Evolutionary conservation across 2,888 invertebrate genomes (phyloP).

Genomic region (Liodrosophila aerea): DNA sequence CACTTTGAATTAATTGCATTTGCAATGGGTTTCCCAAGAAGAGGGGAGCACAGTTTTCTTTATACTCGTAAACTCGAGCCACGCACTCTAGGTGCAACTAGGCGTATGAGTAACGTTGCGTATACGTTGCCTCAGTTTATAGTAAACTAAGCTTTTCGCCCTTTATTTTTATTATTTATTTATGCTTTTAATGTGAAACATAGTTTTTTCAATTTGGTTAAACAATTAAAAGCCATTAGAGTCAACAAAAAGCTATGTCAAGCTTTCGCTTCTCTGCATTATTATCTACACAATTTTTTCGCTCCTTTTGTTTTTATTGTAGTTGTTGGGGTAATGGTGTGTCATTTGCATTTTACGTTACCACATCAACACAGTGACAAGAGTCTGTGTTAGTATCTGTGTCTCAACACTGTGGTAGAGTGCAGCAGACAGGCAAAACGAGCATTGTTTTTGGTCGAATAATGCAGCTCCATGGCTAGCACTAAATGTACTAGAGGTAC

Average conservation of each 20-base stretch:
- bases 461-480: conserved; percentile 24
- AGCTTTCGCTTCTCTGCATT: conserved; percentile 34
- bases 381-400: conserved; percentile 15
- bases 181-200: conserved; percentile 15
- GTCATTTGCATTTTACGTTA: conserved; percentile 69
- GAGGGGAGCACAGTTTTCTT: conserved; percentile 23
- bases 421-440: conserved; percentile 14
- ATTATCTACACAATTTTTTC: conserved; percentile 42
- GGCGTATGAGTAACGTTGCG: conserved; percentile 53
- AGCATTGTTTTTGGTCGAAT: conserved; percentile 28
- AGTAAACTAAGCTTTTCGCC: conserved; percentile 16
- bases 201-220: conserved; percentile 65
- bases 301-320: conserved; percentile 14
- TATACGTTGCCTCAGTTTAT: conserved; percentile 16
- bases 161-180: conserved; percentile 11
- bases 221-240: conserved; percentile 77
- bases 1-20: conserved; percentile 51
- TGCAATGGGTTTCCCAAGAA: neutral
- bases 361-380: conserved; percentile 36
- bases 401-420: conserved; percentile 17
- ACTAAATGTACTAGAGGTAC: too few species aligned
- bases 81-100: conserved; percentile 39
- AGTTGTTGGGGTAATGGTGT: conserved; percentile 56
- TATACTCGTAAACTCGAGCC: conserved; percentile 9
- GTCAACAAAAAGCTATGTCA: conserved; percentile 60